These are phyloP conservation scores for Dendrolimus kikuchii DNA, from an alignment of 1,140 invertebrate genomes.

Conservation along the genomic window DNA sequence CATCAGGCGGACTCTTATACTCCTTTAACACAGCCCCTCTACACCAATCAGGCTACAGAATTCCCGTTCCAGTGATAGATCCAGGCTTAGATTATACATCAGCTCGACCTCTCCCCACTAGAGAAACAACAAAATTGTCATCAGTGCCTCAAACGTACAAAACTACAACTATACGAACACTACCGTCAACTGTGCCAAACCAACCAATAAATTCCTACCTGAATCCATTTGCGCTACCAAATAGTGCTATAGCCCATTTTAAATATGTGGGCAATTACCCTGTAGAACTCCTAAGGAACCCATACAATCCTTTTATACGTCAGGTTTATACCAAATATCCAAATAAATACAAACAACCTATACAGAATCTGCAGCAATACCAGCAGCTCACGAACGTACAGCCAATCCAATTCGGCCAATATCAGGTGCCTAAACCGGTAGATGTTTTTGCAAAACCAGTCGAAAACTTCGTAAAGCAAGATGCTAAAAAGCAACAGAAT, in stretches of 20 bases:
- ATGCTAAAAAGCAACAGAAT: constrained; percentile 26
- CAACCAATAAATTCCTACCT: constrained; percentile 65
- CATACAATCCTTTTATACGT: constrained; percentile 45
- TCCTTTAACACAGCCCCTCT: constrained; percentile 41
- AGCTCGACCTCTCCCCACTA: constrained; percentile 49
- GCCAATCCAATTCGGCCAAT: constrained; percentile 49
- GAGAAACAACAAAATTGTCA: constrained; percentile 61
- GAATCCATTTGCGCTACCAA: constrained; percentile 53
- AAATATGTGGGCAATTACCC: constrained; percentile 56
- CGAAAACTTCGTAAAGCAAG: constrained; percentile 41
- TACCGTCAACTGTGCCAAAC: constrained; percentile 33
- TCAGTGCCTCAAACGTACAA: constrained; percentile 64
- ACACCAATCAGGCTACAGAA: constrained; percentile 46
- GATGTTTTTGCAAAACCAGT: constrained; percentile 50
- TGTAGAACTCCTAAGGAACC: constrained; percentile 46
- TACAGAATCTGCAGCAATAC: constrained; percentile 30
- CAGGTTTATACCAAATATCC: constrained; percentile 43
- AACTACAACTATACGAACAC: constrained; percentile 49
- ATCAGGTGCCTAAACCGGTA: constrained; percentile 48
- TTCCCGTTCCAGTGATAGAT: constrained; percentile 36
- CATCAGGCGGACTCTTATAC: constrained; percentile 46
- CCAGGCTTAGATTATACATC: constrained; percentile 52
- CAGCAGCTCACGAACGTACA: constrained; percentile 57
- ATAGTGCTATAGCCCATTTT: constrained; percentile 42
- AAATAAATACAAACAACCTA: constrained; percentile 39